Evolutionary conservation across 2,888 invertebrate genomes (phyloP).

Genomic region (Ophraella communa): DNA sequence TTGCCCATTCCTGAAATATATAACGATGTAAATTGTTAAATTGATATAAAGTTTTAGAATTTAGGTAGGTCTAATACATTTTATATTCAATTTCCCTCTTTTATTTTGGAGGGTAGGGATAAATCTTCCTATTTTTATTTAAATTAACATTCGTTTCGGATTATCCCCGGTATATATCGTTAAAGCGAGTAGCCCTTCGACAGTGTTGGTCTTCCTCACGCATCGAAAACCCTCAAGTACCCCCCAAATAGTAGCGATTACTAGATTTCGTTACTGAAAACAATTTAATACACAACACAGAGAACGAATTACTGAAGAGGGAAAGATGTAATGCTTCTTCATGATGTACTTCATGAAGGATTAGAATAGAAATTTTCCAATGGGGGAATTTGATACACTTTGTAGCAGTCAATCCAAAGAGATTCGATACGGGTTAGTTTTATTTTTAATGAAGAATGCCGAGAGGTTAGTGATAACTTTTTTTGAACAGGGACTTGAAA

Average conservation of each 20-base stretch:
- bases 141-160: neutral
- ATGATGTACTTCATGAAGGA: slow-evolving; percentile 29
- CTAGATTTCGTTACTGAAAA: slow-evolving; percentile 50
- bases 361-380: slow-evolving; percentile 35
- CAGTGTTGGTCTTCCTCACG: slow-evolving; percentile 42
- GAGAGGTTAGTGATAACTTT: slow-evolving; percentile 4
- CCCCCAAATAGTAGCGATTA: slow-evolving; percentile 48
- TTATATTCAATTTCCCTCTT: no score
- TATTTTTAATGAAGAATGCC: slow-evolving; percentile 14
- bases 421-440: slow-evolving; percentile 21
- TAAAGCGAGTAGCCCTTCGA: slow-evolving; percentile 49
- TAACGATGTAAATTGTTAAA: no score
- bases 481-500: neutral
- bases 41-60: no score
- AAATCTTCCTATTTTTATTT: no score
- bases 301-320: slow-evolving; percentile 26
- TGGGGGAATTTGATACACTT: slow-evolving; percentile 34
- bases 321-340: slow-evolving; percentile 41
- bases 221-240: slow-evolving; percentile 53
- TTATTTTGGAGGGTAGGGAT: no score
- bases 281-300: slow-evolving; percentile 42
- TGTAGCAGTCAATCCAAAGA: slow-evolving; percentile 13
- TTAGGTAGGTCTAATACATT: no score
- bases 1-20: no score
- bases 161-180: slow-evolving; percentile 29